Percentiles rank a stretch among this genome's conserved stretches.
Conservation (phyloP, 2,113 vertebrate genomes). For the Alethe castanea region DNA sequence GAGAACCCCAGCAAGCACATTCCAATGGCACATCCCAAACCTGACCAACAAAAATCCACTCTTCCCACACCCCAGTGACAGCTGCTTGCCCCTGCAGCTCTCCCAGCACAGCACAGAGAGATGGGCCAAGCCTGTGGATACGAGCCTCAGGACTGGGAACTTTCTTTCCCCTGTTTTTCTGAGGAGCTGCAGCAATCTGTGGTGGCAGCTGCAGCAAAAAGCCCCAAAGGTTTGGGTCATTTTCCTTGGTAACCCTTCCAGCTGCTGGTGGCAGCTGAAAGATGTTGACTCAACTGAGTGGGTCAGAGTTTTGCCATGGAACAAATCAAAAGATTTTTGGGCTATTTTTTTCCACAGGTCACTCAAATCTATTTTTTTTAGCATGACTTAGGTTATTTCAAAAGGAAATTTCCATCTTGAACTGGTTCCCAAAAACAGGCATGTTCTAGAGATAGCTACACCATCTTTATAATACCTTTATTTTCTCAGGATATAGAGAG, state of each 20-base stretch:
- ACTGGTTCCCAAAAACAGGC: neutral
- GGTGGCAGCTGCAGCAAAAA: neutral
- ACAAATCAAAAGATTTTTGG: neutral
- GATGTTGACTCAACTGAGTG: neutral
- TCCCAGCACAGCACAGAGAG: too few species aligned
- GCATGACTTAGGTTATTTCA: neutral
- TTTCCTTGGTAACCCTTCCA: neutral
- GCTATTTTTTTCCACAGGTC: neutral
- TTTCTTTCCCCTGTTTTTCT: neutral
- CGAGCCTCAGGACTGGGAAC: neutral
- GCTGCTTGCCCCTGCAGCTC: too few species aligned
- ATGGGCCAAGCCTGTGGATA: neutral
- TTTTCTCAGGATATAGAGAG: neutral
- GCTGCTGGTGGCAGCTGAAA: neutral
- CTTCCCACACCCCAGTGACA: too few species aligned
- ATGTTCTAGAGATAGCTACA: neutral
- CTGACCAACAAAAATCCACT: neutral
- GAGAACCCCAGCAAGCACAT: neutral
- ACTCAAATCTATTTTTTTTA: neutral
- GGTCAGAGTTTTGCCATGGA: neutral
- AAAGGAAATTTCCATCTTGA: neutral
- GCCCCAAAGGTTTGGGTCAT: neutral
- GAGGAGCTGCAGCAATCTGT: neutral
- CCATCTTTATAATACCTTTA: neutral
- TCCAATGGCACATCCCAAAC: neutral